Base-by-base conservation (phyloP, 1,140 invertebrate genomes). In the Macrostomum lignano region DNA sequence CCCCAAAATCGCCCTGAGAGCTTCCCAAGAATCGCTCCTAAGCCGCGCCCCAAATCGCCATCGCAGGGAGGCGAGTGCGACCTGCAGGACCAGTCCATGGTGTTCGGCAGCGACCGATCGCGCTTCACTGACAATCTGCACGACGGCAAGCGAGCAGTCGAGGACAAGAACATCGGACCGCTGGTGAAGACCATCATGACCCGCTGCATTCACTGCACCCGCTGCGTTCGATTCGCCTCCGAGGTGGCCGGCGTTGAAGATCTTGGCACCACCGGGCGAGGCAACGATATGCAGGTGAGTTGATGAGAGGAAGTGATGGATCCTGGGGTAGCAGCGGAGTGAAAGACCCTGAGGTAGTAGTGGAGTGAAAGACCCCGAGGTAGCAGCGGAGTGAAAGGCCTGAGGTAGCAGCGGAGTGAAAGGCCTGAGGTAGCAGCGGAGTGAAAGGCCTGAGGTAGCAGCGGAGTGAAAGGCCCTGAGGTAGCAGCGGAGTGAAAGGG, bases 111-210 rank as follows among this genome's bases (percentile, higher is more conserved):
- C 42, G 88, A 98, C 57, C 67, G 77, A 39, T 82, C 77, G 38
- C 64, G 88, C 25, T 94, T 93, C 47, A 71, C 73, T 37, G 84
- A 91, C 49, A 88, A 81, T 38, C 67, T 79, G 44, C 79, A 74
- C 48, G 71, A 70, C 41, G 86, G 86, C 21, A 96, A 96, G 62
- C 65, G 84, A 45, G 86, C 88, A 45, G 86, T 98, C 1, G 88
- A 96, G 61, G 88, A 98, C 53, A 98, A 98, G 59, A 77, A 98
- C 61, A 72, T 98, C 43, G 91, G 91, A 2, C 91, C 91, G 10
- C 56, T 98, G 21, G 72, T 98, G 2, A 96, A 96, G 57, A 96
- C 88, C 1, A 73, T 88, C n/a, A 98, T 98, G 91, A 98, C 84
- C 0, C 67, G 91, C 33, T 98, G 91, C 55, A 98, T 98, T 51